phyloP scores from a whole-genome alignment of 2,888 invertebrate genomes.

The Subacronicta megacephala region DNA sequence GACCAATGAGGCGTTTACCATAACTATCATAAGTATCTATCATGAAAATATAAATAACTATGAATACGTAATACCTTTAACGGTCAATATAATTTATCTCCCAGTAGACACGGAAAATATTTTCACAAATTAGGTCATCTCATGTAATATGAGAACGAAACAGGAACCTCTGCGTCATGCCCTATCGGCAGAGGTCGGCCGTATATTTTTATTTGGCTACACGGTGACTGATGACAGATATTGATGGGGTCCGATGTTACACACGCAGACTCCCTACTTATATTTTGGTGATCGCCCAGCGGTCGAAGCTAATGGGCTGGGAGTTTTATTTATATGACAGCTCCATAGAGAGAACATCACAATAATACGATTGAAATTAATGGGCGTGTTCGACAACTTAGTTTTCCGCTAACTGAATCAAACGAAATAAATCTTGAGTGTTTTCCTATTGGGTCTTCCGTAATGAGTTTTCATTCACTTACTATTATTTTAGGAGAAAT shows the following conservation, averaged over 20 bases:
- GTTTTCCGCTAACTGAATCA: slow-evolving; percentile 63
- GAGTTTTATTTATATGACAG: slow-evolving; percentile 83
- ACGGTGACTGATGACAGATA: slow-evolving; percentile 84
- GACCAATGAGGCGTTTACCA: too few species aligned
- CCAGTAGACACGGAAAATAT: slow-evolving; percentile 63
- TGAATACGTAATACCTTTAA: slow-evolving; percentile 43
- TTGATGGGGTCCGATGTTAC: slow-evolving; percentile 79
- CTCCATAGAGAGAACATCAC: slow-evolving; percentile 73
- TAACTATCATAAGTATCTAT: slow-evolving; percentile 1
- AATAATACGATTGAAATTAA: slow-evolving; percentile 80
- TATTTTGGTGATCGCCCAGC: slow-evolving; percentile 72
- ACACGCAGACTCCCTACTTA: slow-evolving; percentile 71
- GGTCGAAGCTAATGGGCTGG: slow-evolving; percentile 73
- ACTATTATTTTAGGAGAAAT: slow-evolving; percentile 7
- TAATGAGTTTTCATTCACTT: slow-evolving; percentile 31
- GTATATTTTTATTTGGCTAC: slow-evolving; percentile 85
- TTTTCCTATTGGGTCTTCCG: slow-evolving; percentile 49
- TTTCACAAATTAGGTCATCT: slow-evolving; percentile 77
- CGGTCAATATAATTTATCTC: slow-evolving; percentile 49
- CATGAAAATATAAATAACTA: slow-evolving; percentile 26
- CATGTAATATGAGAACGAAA: slow-evolving; percentile 75
- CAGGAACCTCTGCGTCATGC: slow-evolving; percentile 72
- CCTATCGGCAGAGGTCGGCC: slow-evolving; percentile 70
- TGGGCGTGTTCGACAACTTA: slow-evolving; percentile 68
- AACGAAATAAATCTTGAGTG: slow-evolving; percentile 55